Base-by-base conservation (phyloP, 2,888 invertebrate genomes). In the Bombylius discolor region DNA sequence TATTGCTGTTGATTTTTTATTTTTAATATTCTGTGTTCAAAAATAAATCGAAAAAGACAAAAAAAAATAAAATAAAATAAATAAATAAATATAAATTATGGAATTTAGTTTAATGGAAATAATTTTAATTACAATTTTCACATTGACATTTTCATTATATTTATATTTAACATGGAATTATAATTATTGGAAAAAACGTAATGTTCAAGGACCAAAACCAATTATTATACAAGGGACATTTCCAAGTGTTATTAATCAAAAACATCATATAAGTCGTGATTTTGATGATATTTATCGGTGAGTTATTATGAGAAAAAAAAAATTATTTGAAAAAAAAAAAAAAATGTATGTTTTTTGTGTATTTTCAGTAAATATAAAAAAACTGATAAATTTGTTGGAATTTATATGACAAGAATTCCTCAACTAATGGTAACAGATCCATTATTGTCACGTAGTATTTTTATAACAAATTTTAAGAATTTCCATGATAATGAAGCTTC, bases 401-500 rank as follows among this genome's bases (percentile, higher is more conserved):
- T 76, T 4, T 78, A 64, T 56, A 63, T 61, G 6, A 61, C 67
- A 5, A 65, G 68, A 2, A 61, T 53, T 1, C 76, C 77, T 0
- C 59, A 71, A n/a, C 53, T 77, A 2, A 7, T 77, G 11, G 36
- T 76, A 0, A 57, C 67, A 4, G 75, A 66, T 58, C 71, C 72
- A 0, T 68, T 73, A 6, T 48, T 74, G 12, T 66, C 71, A 0
- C 61, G 61, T 9, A 68, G 70, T 5, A 63, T 77, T 2, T 64
- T 74, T 13, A 71, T 77, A 11, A 70, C 66, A 12, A 71, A 76
- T 46, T 77, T 77, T 31, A 68, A 70, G 12, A 56, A 64, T 46
- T 75, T 74, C 52, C 70, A 69, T 34, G 73, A 73, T 49, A 71
- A 71, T 49, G 53, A 67, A 7, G 60, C 68, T 12, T 64, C 66